Evolutionary conservation across 2,888 invertebrate genomes (phyloP), one percentile per base, ranked within the genome.

Genomic region (Herminia tarsipennalis): DNA sequence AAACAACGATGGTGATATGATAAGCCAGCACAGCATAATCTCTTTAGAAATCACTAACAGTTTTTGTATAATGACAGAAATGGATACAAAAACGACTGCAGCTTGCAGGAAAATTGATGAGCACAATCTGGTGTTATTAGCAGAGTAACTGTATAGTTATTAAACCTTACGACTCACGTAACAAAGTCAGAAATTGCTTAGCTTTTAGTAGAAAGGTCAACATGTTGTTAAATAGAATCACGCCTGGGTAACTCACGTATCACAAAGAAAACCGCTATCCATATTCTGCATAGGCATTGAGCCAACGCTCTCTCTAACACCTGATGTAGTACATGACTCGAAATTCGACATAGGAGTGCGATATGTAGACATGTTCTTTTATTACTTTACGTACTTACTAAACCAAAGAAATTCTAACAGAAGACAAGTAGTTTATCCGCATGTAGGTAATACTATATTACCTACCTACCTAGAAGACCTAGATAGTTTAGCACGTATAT

Each of bases 241-340:
- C 22, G 41, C 29, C 37, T 48, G 16, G 27, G 43, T 48, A 32
- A 43, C 28, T 48, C 37, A 58, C 32, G 34, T 39, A 54, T 47
- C 43, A 30, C 20, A 10, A 50, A 34, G 53, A 44, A 53, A 52
- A 47, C 42, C 39, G 29, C 24, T 45, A 28, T 29, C 30, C 27
- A 47, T 50, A 48, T 59, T 57, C 43, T 43, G 35, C 44, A 54
- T 40, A 39, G 60, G 65, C 65, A 43, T 29, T 20, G 34, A 39
- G 60, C 65, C 60, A 58, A 54, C 55, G 43, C 59, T 63, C 59
- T 60, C 60, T 58, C 47, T 35, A 25, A 24, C 65, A 64, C 55
- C 55, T 64, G 55, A 16, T 34, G 39, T 49, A 28, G 20, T 56
- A 40, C 52, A 35, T 37, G 52, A 46, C 41, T 37, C 39, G 42